These are phyloP conservation scores for Zaprionus obscuricornis DNA, from an alignment of 2,888 invertebrate species.

Conservation along the genomic window DNA sequence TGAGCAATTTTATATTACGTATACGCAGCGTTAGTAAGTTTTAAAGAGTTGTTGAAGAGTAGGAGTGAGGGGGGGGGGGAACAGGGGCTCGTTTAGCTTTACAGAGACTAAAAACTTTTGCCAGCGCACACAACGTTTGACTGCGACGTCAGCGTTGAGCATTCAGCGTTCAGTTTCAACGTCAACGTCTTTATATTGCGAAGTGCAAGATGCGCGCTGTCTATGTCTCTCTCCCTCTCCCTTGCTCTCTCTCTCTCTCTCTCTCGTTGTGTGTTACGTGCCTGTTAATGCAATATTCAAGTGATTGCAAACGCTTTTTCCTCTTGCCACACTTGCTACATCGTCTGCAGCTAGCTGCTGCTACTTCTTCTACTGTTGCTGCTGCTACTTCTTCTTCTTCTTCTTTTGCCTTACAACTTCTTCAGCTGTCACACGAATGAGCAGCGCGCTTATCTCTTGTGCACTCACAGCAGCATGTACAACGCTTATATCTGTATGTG, in stretches of 20 bases:
- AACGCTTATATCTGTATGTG: constrained; percentile 16
- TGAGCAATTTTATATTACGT: constrained; percentile 71
- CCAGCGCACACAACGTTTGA: constrained; percentile 7
- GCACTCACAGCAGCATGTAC: constrained; percentile 55
- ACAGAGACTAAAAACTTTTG: constrained; percentile 46
- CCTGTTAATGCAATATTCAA: constrained; percentile 81
- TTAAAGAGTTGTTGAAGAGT: too few relatives aligned
- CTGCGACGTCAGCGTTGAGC: too few relatives aligned
- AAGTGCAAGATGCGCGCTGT: too few relatives aligned
- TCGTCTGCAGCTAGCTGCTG: background rate
- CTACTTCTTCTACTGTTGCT: constrained; percentile 8
- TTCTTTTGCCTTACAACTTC: constrained; percentile 71
- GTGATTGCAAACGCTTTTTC: constrained; percentile 73
- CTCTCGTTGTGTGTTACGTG: constrained; percentile 67
- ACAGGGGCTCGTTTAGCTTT: background rate
- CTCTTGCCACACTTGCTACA: background rate
- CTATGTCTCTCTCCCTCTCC: too few relatives aligned
- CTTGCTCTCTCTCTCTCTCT: too few relatives aligned
- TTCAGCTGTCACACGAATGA: constrained; percentile 75
- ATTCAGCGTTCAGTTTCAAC: too few relatives aligned
- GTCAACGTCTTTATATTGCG: constrained; percentile 72
- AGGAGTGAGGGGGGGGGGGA: constrained; percentile 12
- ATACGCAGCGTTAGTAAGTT: constrained; percentile 63
- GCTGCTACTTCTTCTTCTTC: constrained; percentile 36
- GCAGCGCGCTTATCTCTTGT: constrained; percentile 71